phyloP scores from a whole-genome alignment of 2,797 vertebrate species.

The Streptopelia turtur region DNA sequence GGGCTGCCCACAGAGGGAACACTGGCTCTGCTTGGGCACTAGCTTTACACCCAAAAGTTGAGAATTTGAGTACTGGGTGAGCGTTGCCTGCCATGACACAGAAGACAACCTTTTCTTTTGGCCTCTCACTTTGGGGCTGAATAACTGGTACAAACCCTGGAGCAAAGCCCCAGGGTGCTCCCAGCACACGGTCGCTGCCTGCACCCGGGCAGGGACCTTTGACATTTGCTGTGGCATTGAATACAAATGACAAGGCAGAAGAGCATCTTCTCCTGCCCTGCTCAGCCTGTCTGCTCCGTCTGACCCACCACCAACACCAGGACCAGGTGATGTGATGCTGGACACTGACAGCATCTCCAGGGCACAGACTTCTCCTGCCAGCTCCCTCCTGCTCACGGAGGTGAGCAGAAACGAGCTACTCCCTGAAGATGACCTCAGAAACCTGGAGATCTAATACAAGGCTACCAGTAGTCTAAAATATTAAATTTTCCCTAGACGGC shows the following conservation, averaged over 20 bases:
- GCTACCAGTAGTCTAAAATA: neutral
- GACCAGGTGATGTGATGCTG: accelerated
- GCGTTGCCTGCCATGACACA: accelerated
- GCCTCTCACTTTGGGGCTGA: accelerated
- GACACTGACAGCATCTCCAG: neutral
- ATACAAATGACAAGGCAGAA: neutral
- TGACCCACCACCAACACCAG: accelerated
- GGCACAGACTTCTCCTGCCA: neutral
- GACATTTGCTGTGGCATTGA: neutral
- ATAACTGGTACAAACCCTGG: neutral
- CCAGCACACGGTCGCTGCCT: accelerated
- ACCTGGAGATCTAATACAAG: neutral
- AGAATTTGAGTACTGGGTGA: neutral
- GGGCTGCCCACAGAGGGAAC: neutral
- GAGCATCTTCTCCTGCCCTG: neutral
- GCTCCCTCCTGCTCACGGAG: neutral
- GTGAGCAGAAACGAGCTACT: neutral
- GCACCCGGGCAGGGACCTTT: neutral
- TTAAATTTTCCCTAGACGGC: neutral
- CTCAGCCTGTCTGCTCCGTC: neutral
- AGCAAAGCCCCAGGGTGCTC: neutral
- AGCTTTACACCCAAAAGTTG: neutral
- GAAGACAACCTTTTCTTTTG: neutral
- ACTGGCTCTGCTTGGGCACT: neutral
- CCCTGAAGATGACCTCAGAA: neutral